Base-by-base conservation (phyloP, 2,113 vertebrate genomes). In the Hippolais icterina region DNA sequence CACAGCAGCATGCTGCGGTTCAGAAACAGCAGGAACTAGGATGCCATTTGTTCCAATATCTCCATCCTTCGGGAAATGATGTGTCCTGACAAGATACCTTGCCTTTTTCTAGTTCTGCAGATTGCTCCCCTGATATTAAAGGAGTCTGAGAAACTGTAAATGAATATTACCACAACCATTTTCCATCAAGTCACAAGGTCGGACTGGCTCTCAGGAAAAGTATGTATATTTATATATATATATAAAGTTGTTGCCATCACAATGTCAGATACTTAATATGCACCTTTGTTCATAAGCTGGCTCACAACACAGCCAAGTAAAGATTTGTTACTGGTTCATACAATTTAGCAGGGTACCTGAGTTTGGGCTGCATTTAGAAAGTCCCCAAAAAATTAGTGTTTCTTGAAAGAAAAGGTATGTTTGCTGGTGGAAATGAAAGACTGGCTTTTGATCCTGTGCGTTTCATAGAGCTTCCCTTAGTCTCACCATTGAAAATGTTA, bases 161-260 rank as follows among this genome's bases (percentile, higher is more conserved):
- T 29, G 17, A 80, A 15, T 5, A 1, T 46, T 42, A 46, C 29
- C 54, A 50, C 52, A 27, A 56, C n/a, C 35, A 15, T 54, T 75
- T 83, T 77, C 64, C 39, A 37, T 44, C 65, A 49, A 70, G 72
- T 71, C 42, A 47, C 52, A 80, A 89, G 66, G 66, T 52, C 28
- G 28, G 83, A 64, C 72, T 56, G 72, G 21, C 39, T 92, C 56
- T 61, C 1, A 0, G 49, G 49, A 79, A 46, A 68, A 72, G 23
- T 9, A 0, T 35, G 1, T 25, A 9, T 5, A 0, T 35, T 1
- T 24, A 10, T 24, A 7, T 4, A 0, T 46, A 13, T 20, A 15
- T 15, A 11, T 44, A 9, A 61, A 70, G 33, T 59, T 79, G 39
- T 69, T 87, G 44, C 83, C 60, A 41, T 84, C 69, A 25, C 64